Evolutionary conservation across 2,888 invertebrate genomes (phyloP).

Genomic region (Thysanoteuthis rhombus): DNA sequence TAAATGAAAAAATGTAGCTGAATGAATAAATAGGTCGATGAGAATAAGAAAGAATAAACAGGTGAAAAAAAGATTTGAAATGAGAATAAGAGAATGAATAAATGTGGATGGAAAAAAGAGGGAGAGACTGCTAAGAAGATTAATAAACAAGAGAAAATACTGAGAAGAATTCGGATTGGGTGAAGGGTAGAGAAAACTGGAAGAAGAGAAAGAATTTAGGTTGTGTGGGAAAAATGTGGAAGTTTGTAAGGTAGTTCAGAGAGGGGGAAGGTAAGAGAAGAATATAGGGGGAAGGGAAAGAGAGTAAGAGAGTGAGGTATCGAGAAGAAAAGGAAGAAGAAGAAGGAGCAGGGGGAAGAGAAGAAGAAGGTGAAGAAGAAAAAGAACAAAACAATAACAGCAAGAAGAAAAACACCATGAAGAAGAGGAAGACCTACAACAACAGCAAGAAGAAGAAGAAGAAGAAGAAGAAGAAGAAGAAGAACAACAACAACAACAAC

Average conservation of each 20-base stretch:
- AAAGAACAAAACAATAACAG: neutral
- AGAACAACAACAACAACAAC: too few relatives aligned
- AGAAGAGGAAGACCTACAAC: neutral
- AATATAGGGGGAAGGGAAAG: neutral
- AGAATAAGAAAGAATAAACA: neutral
- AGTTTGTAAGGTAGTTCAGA: neutral
- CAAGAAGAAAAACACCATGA: neutral
- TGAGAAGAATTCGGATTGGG: neutral
- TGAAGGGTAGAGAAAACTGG: neutral
- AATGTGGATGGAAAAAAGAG: neutral
- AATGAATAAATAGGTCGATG: neutral
- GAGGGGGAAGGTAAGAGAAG: neutral
- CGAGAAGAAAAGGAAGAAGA: neutral
- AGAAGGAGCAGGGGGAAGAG: neutral
- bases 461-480: neutral
- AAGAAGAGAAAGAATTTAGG: too few relatives aligned
- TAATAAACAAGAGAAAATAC: neutral
- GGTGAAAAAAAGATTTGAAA: neutral
- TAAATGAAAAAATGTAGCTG: neutral
- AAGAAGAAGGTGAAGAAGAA: neutral
- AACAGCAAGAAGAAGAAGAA: neutral
- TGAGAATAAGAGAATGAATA: neutral
- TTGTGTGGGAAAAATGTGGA: neutral
- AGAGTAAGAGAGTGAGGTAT: neutral
- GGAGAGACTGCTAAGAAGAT: neutral